Evolutionary conservation across 2,888 invertebrate genomes (phyloP), one percentile per base, ranked within the genome.

Genomic region (Ophion costatus): DNA sequence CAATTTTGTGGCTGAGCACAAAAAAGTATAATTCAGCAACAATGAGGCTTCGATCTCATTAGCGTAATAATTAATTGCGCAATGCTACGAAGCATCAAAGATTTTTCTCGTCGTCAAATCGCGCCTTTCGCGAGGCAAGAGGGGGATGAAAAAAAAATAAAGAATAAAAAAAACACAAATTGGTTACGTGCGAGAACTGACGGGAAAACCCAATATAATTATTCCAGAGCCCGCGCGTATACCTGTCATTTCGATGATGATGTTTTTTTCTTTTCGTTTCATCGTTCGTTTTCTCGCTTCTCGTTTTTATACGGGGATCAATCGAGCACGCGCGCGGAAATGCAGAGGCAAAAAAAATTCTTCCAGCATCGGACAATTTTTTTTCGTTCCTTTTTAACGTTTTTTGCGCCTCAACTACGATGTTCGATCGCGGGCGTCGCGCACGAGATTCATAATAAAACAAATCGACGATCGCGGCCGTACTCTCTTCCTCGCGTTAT

Each of bases 171-270:
- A 73, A 17, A 69, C 64, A 64, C 10, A 14, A 38, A 63, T 76
- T 14, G 22, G 69, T 77, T 69, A 61, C 75, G 38, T 63, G 70
- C 75, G 61, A 61, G 67, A 29, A 59, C 29, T 22, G 38, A 69
- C 38, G 75, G 51, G 51, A 22, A 77, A 82, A 64, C 70, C 24
- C 38, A 64, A 59, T 56, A 38, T 33, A 57, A 74, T 66, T 56
- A 70, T 61, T n/a, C 45, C 29, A 22, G 67, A 57, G 57, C 22
- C 10, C 67, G 17, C 66, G 22, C 73, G 61, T 73, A 38, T 73
- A 64, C 63, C 61, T 42, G 38, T 61, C 74, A 7, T 24, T 45
- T 24, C 9, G 22, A 42, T 75, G 10, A 56, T 71, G 20, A n/a
- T 10, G n/a, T n/a, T n/a, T 33, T 71, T 75, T 45, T 64, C 45